Conservation (phyloP, 2,797 vertebrate genomes). For the Babyrousa celebensis region DNA sequence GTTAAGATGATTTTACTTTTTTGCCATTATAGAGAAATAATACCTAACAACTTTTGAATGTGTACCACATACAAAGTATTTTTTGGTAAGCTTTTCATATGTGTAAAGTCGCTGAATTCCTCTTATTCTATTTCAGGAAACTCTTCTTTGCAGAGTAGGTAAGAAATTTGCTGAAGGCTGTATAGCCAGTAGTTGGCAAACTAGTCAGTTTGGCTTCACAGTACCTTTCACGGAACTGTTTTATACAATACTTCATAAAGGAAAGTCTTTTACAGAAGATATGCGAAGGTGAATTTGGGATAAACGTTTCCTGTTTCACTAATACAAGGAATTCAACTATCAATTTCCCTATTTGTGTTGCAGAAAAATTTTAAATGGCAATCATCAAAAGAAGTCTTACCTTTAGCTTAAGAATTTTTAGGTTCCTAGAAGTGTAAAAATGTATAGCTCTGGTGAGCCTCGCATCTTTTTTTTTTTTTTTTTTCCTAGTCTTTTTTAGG, state of each 20-base stretch:
- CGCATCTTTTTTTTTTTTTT: no score
- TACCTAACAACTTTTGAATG: not conserved
- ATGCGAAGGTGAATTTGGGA: not conserved
- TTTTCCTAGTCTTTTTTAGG: no score
- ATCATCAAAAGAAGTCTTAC: not conserved
- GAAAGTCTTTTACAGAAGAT: conserved; percentile 10
- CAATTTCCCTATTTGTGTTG: not conserved
- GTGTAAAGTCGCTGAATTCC: conserved; percentile 17
- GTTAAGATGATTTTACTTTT: conserved; percentile 1
- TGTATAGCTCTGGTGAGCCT: not conserved
- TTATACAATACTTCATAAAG: not conserved
- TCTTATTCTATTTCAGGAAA: not conserved
- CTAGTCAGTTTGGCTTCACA: not conserved
- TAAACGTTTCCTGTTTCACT: not conserved
- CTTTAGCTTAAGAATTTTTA: not conserved
- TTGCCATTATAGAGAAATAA: conserved; percentile 27
- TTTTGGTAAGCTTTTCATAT: not conserved
- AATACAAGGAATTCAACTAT: not conserved
- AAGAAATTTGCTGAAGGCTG: not conserved
- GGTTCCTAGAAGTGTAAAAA: not conserved
- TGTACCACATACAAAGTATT: not conserved
- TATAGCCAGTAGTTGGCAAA: not conserved
- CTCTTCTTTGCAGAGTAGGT: not conserved
- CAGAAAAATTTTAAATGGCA: not conserved
- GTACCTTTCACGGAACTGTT: not conserved